Percentiles rank a stretch among this genome's conserved stretches.
Evolutionary conservation across 2,797 vertebrate species (phyloP).

Genomic region (Neosalanx taihuensis): DNA sequence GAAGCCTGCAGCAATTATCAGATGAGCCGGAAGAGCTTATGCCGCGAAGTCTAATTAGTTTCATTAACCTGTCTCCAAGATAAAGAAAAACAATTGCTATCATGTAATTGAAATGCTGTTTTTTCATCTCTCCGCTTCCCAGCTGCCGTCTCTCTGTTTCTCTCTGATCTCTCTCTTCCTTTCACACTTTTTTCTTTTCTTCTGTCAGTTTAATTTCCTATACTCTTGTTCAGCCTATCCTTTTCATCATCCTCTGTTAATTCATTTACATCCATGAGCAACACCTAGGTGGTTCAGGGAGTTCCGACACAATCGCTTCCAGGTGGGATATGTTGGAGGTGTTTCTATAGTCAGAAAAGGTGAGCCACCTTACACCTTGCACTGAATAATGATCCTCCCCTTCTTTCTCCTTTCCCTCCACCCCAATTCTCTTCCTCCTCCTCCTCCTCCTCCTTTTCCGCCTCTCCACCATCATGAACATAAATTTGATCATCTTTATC

Average conservation of each 20-base stretch:
- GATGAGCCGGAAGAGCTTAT: constrained; percentile 68
- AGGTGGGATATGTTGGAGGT: constrained; percentile 38
- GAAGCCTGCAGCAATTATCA: constrained; percentile 73
- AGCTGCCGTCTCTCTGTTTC: constrained; percentile 1
- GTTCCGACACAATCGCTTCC: constrained; percentile 16
- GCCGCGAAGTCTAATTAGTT: constrained; percentile 80
- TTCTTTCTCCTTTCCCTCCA: too few relatives aligned
- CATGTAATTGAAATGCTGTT: constrained; percentile 78
- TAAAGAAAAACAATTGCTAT: constrained; percentile 73
- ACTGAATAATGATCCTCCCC: background rate
- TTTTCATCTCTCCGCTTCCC: constrained; percentile 43
- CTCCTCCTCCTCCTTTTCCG: too few relatives aligned
- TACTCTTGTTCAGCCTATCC: background rate
- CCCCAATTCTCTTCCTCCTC: too few relatives aligned
- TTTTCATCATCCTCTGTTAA: constrained; percentile 34
- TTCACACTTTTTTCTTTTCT: background rate
- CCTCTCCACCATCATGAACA: background rate
- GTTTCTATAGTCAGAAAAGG: background rate
- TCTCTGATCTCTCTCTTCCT: background rate
- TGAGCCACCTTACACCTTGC: background rate
- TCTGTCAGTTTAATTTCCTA: constrained; percentile 7
- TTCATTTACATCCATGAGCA: constrained; percentile 41
- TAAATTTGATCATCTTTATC: background rate
- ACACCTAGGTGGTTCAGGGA: constrained; percentile 33
- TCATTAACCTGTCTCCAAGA: constrained; percentile 77